Base-by-base conservation (phyloP, 1,140 invertebrate genomes). In the Drosophila tristis region DNA sequence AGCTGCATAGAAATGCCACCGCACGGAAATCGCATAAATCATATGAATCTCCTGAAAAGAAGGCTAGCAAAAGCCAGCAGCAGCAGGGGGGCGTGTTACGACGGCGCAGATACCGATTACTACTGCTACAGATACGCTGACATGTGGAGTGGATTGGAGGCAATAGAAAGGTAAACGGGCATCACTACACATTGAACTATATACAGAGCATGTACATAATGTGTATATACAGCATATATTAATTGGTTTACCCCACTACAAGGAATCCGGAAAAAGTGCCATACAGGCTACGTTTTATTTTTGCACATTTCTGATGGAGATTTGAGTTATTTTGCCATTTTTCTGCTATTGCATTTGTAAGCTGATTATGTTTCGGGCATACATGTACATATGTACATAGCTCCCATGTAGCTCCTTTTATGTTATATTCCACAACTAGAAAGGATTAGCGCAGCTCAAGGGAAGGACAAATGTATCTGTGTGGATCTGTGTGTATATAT, bases 301-400 rank as follows among this genome's bases (percentile, higher is more conserved):
- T 51, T 67, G 39, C n/a, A 43, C 26, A 20, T 60, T 54, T 45
- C 51, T 53, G 55, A 65, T 64, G 45, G 35, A 58, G 49, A 43
- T 60, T 49, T 43, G 25, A 29, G n/a, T 35, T 47, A 31, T 73
- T 73, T 53, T 35, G 53, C 48, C 43, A 39, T 29, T 56, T 29
- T 39, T 4, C 35, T 5, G 0, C 42, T 31, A 42, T 51, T 23
- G 66, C 35, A 60, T 53, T 23, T 44, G 48, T 74, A 78, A 86
- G 77, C 81, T 78, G 78, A 71, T 78, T 82, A 82, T 15, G 25
- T 43, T 86, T 44, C 55, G 60, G 62, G 63, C 42, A 51, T 49
- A 66, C 2, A 9, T n/a, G n/a, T 23, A 23, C 23, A 23, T 23
- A 23, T 2, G 23, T 23, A 23, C 20, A 26, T 25, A 43, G 16